A percentile compares a stretch with the other conserved stretches of the same genome.
Conservation (phyloP, 2,888 invertebrate species). For the Eupithecia inturbata region DNA sequence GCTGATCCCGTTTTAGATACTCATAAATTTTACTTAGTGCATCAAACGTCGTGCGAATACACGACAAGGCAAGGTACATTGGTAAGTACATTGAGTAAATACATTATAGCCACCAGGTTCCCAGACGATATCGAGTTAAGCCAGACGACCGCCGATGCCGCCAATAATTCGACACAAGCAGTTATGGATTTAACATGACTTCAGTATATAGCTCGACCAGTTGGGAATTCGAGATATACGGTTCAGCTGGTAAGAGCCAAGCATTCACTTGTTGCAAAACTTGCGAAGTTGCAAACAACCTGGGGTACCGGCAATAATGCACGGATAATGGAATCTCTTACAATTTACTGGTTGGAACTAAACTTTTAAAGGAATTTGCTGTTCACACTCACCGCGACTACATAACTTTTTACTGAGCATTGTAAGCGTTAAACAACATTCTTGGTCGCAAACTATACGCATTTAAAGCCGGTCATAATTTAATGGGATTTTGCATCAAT, state of each 20-base stretch:
- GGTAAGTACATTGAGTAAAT: constrained; percentile 19
- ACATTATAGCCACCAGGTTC: constrained; percentile 30
- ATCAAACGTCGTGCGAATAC: not conserved
- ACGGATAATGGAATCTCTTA: constrained; percentile 16
- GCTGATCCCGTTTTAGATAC: not conserved
- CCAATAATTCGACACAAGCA: constrained; percentile 38
- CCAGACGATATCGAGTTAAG: constrained; percentile 36
- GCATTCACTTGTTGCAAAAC: constrained; percentile 21
- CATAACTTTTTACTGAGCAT: constrained; percentile 1
- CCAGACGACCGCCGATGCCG: constrained; percentile 26
- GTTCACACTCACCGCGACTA: constrained; percentile 2
- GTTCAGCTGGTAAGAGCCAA: constrained; percentile 12
- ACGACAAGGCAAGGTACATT: constrained; percentile 5
- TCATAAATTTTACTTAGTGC: not conserved
- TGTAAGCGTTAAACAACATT: constrained; percentile 9
- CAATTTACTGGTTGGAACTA: constrained; percentile 6
- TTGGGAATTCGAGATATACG: constrained; percentile 26
- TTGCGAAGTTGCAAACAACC: constrained; percentile 12
- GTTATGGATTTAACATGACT: constrained; percentile 34
- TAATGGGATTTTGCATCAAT: constrained; percentile 8
- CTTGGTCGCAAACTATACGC: constrained; percentile 12
- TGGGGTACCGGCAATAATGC: constrained; percentile 12
- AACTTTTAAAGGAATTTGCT: constrained; percentile 10
- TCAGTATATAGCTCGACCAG: constrained; percentile 25
- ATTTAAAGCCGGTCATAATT: not conserved